A percentile compares a stretch with the other conserved stretches of the same genome.
phyloP scores from a whole-genome alignment of 1,140 invertebrate genomes.

The Cheumatopsyche charites region DNA sequence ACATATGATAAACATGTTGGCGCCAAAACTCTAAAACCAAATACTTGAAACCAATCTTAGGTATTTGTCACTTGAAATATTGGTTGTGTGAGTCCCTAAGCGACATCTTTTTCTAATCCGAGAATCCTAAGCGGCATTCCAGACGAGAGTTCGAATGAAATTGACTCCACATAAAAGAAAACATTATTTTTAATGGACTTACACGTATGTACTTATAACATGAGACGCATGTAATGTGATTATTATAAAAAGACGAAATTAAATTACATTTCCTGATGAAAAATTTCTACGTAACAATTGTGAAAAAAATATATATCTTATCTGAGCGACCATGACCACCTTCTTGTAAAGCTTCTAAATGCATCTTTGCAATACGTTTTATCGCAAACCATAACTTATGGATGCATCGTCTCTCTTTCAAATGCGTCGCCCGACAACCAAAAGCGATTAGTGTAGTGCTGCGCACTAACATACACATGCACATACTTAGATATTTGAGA shows the following conservation, averaged over 20 bases:
- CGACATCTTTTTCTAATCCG: conserved; percentile 17
- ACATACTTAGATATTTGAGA: not conserved
- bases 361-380: conserved; percentile 24
- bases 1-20: not conserved
- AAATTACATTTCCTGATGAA: no score
- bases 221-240: no score
- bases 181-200: no score
- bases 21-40: not conserved
- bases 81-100: conserved; percentile 8
- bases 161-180: not conserved
- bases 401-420: conserved; percentile 1
- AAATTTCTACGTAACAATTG: no score
- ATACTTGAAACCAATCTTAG: conserved; percentile 19
- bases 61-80: conserved; percentile 19
- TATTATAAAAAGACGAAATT: no score
- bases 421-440: not conserved
- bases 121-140: conserved; percentile 7
- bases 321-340: no score
- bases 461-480: no score
- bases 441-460: conserved; percentile 14
- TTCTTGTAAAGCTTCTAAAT: conserved; percentile 18
- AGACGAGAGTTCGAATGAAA: not conserved
- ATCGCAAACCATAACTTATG: conserved; percentile 20
- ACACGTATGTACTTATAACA: no score
- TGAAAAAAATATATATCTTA: not conserved